phyloP scores from a whole-genome alignment of 2,797 vertebrate genomes.

The Loriculus beryllinus region DNA sequence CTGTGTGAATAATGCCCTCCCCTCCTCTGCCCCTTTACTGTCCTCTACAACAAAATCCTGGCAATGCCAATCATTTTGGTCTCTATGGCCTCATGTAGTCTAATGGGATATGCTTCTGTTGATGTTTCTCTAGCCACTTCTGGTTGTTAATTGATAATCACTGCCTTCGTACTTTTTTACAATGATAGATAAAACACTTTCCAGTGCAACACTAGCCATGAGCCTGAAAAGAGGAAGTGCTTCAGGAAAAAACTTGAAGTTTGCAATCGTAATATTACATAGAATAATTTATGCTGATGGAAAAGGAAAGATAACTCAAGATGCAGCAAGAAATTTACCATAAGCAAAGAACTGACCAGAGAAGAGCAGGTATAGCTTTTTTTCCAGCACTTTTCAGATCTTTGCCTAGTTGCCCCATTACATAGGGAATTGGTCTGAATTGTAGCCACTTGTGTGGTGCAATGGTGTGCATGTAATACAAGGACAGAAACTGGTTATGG shows the following conservation, averaged over 20 bases:
- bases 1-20: background rate
- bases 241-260: background rate
- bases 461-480: background rate
- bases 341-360: background rate
- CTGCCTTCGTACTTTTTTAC: background rate
- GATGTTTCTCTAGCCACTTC: background rate
- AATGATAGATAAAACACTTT: background rate
- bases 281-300: background rate
- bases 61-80: background rate
- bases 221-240: background rate
- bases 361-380: background rate
- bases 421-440: background rate
- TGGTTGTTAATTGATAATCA: background rate
- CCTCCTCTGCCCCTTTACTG: background rate
- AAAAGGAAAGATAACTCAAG: background rate
- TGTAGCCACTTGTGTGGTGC: background rate
- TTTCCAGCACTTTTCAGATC: background rate
- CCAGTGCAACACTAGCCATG: background rate
- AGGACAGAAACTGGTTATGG: accelerated
- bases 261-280: background rate
- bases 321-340: background rate
- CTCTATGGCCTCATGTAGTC: background rate
- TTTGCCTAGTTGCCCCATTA: background rate
- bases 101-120: background rate
- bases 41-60: background rate